phyloP scores from a whole-genome alignment of 1,140 invertebrate species.

The Zaprionus vittiger region DNA sequence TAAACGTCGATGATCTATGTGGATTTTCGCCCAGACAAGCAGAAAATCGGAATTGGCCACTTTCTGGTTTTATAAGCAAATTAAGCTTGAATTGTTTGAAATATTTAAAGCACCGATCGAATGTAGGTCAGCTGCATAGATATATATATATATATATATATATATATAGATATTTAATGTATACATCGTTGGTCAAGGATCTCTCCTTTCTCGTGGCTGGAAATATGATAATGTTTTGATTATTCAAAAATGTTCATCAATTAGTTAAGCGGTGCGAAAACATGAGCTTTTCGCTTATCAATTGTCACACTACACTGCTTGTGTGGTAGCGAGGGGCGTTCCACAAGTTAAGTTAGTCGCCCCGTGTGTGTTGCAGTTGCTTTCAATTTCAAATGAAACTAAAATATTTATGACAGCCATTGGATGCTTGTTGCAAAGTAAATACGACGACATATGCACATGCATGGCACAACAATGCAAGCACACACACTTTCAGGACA shows the following conservation, averaged over 20 bases:
- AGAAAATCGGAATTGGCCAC: neutral
- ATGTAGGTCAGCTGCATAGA: neutral
- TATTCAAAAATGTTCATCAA: conserved; percentile 1
- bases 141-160: no score
- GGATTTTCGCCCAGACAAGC: neutral
- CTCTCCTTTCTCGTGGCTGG: neutral
- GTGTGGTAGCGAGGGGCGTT: neutral
- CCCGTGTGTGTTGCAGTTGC: neutral
- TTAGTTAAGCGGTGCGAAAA: conserved; percentile 3
- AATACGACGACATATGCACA: conserved; percentile 33
- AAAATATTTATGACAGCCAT: conserved; percentile 66
- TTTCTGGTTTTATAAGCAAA: neutral
- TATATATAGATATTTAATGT: neutral
- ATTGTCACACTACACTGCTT: neutral
- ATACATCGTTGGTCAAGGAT: neutral
- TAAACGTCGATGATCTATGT: conserved; percentile 2
- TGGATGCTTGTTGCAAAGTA: conserved; percentile 30
- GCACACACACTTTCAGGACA: conserved; percentile 3
- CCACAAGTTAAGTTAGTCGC: neutral
- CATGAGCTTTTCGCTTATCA: conserved; percentile 2
- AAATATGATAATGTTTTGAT: no score
- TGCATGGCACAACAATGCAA: neutral
- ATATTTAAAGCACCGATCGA: neutral
- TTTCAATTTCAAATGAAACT: conserved; percentile 51
- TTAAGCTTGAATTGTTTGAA: neutral